Percentiles rank a stretch among this genome's conserved stretches.
Evolutionary conservation across 2,113 vertebrate species (phyloP).

Genomic region (Solenodon paradoxus): DNA sequence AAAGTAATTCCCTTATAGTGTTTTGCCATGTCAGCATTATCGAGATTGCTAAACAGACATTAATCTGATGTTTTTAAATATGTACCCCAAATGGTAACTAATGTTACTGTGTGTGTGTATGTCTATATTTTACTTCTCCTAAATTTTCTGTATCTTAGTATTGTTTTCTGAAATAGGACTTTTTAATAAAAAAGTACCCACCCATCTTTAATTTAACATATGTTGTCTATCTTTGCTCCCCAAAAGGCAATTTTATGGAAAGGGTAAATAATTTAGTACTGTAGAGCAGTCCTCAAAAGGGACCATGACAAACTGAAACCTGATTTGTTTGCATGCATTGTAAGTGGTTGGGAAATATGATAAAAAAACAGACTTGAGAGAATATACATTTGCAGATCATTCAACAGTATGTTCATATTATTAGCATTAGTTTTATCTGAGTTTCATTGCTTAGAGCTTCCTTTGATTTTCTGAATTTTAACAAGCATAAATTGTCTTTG

Average conservation of each 20-base stretch:
- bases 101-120: background rate
- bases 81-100: background rate
- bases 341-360: background rate
- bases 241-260: background rate
- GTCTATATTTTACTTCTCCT: background rate
- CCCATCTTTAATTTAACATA: background rate
- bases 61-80: too few relatives aligned
- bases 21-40: background rate
- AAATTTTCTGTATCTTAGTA: background rate
- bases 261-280: background rate
- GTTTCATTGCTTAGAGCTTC: conserved; percentile 32
- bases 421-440: conserved; percentile 25
- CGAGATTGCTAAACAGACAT: too few relatives aligned
- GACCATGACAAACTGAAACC: conserved; percentile 33
- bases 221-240: background rate
- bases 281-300: background rate
- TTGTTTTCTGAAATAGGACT: background rate
- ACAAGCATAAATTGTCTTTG: conserved; percentile 59
- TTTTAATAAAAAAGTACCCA: background rate
- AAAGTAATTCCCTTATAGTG: background rate
- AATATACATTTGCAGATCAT: conserved; percentile 31
- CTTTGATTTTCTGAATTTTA: conserved; percentile 63
- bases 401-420: conserved; percentile 35
- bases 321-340: background rate
- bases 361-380: background rate